Conservation (phyloP, 2,113 vertebrate genomes). For the Barbus barbus region DNA sequence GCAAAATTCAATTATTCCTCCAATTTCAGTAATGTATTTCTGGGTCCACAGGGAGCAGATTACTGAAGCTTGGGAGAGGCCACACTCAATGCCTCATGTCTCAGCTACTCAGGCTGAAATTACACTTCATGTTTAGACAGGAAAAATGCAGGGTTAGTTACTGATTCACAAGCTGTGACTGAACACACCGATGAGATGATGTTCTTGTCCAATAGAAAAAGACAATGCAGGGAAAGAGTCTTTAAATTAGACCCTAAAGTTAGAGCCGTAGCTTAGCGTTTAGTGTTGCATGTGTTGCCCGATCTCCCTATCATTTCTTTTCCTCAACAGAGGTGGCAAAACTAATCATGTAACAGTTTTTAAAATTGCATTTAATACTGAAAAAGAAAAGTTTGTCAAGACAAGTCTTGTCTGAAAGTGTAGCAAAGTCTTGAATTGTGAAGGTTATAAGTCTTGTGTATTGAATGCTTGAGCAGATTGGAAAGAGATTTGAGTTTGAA, state of each 20-base stretch:
- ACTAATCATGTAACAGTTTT: background rate
- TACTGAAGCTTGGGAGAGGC: slow-evolving; percentile 43
- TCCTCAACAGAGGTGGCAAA: background rate
- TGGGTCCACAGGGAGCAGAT: slow-evolving; percentile 51
- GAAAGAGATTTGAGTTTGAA: slow-evolving; percentile 4
- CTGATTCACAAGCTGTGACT: slow-evolving; percentile 30
- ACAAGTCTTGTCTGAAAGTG: background rate
- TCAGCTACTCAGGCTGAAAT: slow-evolving; percentile 31
- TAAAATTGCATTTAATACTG: background rate
- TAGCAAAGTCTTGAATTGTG: background rate
- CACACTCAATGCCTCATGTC: slow-evolving; percentile 21
- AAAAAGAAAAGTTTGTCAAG: background rate
- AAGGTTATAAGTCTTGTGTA: background rate
- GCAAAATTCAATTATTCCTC: slow-evolving; percentile 65
- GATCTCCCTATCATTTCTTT: background rate
- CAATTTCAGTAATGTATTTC: slow-evolving; percentile 59
- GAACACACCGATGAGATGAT: slow-evolving; percentile 30
- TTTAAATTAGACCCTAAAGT: background rate
- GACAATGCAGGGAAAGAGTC: background rate
- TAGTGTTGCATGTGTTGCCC: too few species aligned
- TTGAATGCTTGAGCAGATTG: background rate
- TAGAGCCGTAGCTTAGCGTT: too few species aligned
- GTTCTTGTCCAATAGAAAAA: slow-evolving; percentile 16
- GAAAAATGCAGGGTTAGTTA: slow-evolving; percentile 23
- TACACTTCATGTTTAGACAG: slow-evolving; percentile 37